These are phyloP conservation scores for Spilarctia lutea DNA, from an alignment of 2,888 invertebrate species.

Conservation along the genomic window DNA sequence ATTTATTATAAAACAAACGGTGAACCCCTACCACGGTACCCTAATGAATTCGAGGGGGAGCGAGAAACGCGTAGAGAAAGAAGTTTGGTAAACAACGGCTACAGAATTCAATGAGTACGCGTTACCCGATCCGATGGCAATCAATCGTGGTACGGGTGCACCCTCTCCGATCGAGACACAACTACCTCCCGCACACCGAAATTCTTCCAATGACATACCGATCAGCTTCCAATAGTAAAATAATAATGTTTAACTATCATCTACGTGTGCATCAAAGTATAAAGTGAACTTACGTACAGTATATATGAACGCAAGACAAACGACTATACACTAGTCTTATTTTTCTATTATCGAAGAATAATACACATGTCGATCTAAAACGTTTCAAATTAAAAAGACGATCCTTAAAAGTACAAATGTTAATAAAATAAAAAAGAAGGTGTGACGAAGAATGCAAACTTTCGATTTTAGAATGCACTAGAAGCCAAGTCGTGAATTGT, in stretches of 20 bases:
- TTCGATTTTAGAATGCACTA: constrained; percentile 71
- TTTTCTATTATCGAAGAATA: constrained; percentile 76
- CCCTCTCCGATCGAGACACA: constrained; percentile 64
- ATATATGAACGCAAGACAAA: constrained; percentile 78
- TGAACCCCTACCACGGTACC: constrained; percentile 55
- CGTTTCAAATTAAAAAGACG: constrained; percentile 62
- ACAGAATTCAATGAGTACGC: constrained; percentile 56
- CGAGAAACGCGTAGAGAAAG: constrained; percentile 59
- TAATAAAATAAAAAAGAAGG: constrained; percentile 72
- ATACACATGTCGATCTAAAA: constrained; percentile 71
- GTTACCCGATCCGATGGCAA: constrained; percentile 53
- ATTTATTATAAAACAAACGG: constrained; percentile 59
- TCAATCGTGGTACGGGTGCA: constrained; percentile 60
- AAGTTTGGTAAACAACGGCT: constrained; percentile 53
- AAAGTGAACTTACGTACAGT: constrained; percentile 82
- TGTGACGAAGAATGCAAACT: constrained; percentile 78
- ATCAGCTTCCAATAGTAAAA: constrained; percentile 81
- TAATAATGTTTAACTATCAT: constrained; percentile 75
- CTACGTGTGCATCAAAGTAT: constrained; percentile 83
- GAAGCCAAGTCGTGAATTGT: constrained; percentile 83
- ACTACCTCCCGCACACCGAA: constrained; percentile 75
- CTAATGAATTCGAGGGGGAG: constrained; percentile 45
- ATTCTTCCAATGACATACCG: constrained; percentile 78
- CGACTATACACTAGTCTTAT: constrained; percentile 82
- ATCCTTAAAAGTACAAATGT: constrained; percentile 77